Percentiles rank a stretch among this genome's conserved stretches.
These are phyloP conservation scores for Colostygia pectinataria DNA, from an alignment of 2,888 invertebrate species.

Conservation along the genomic window DNA sequence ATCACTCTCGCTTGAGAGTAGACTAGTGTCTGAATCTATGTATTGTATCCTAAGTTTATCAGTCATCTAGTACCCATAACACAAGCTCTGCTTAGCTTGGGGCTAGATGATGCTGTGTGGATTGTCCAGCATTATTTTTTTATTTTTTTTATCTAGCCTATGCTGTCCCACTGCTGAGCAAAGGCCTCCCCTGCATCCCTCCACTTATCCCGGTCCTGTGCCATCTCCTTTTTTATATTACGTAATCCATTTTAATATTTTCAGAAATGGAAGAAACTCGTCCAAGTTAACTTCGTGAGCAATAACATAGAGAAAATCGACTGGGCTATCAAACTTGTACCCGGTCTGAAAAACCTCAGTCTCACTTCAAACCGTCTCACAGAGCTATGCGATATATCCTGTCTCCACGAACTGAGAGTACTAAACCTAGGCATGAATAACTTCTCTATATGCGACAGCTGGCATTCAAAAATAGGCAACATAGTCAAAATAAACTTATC, in stretches of 20 bases:
- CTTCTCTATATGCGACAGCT: constrained; percentile 87
- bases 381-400: constrained; percentile 89
- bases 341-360: constrained; percentile 87
- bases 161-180: too few relatives aligned
- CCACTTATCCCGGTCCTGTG: too few relatives aligned
- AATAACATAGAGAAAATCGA: constrained; percentile 91
- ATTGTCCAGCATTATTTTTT: too few relatives aligned
- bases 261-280: constrained; percentile 88
- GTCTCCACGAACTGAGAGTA: constrained; percentile 88
- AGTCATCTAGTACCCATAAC: too few relatives aligned
- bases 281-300: constrained; percentile 88
- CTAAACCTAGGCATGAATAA: constrained; percentile 92
- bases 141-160: too few relatives aligned
- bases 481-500: constrained; percentile 92
- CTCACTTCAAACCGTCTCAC: constrained; percentile 91
- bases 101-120: too few relatives aligned
- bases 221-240: too few relatives aligned
- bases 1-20: too few relatives aligned
- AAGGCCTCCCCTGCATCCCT: too few relatives aligned
- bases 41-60: too few relatives aligned
- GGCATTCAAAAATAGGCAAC: constrained; percentile 94
- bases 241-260: constrained; percentile 33
- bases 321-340: constrained; percentile 89
- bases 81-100: too few relatives aligned
- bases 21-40: too few relatives aligned